Evolutionary conservation across 2,888 invertebrate species (phyloP).

Genomic region (Ennomos fuscantarius): DNA sequence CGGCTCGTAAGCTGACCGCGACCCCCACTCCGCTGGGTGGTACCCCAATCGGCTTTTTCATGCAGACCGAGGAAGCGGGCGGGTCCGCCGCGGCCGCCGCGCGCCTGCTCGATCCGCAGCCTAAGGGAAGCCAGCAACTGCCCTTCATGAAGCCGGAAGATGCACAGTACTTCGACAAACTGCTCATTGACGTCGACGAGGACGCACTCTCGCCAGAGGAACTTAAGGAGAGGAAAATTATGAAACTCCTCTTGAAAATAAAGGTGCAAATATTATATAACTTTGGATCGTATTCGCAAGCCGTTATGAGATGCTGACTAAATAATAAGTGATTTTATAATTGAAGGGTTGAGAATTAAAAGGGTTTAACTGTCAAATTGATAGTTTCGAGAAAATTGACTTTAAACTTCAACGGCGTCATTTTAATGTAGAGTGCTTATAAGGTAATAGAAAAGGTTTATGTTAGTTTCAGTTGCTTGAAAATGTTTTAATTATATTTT

Average conservation of each 20-base stretch:
- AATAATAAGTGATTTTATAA: too few relatives aligned
- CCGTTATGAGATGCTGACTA: too few relatives aligned
- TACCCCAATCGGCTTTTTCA: slow-evolving; percentile 97
- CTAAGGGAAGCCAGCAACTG: slow-evolving; percentile 95
- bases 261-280: slow-evolving; percentile 80
- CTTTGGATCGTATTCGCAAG: too few relatives aligned
- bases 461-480: too few relatives aligned
- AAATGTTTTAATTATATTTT: too few relatives aligned
- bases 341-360: too few relatives aligned
- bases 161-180: slow-evolving; percentile 99
- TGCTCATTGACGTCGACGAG: slow-evolving; percentile 99
- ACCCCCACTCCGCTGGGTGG: slow-evolving; percentile 99
- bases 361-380: too few relatives aligned
- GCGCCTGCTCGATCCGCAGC: slow-evolving; percentile 96
- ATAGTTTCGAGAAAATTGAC: too few relatives aligned
- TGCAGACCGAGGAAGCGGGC: slow-evolving; percentile 95
- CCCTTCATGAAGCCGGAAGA: slow-evolving; percentile 99
- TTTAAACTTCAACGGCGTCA: too few relatives aligned
- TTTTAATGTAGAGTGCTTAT: too few relatives aligned
- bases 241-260: slow-evolving; percentile 98
- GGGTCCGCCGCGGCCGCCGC: slow-evolving; percentile 93
- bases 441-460: too few relatives aligned
- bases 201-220: slow-evolving; percentile 97
- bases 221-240: slow-evolving; percentile 99
- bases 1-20: slow-evolving; percentile 98